Evolutionary conservation across 2,113 vertebrate species (phyloP), one percentile per base, ranked within the genome.

Genomic region (Oreocharis arfaki): DNA sequence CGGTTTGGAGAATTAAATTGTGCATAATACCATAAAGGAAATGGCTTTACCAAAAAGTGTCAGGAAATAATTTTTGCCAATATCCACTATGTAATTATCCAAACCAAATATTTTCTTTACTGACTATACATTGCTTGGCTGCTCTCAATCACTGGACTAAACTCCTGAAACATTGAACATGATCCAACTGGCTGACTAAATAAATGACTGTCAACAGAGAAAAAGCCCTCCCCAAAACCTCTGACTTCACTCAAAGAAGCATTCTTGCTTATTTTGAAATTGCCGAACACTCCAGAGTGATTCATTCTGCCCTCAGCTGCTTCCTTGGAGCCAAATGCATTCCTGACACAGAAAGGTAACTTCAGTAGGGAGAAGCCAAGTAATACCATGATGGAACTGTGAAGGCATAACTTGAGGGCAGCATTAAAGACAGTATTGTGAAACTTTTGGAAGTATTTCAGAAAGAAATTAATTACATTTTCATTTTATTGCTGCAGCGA

Each of bases 381-480:
- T 57, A 84, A 92, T 41, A 64, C 4, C 21, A 60, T 13, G 55
- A 82, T 0, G 3, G 70, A 87, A 68, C 12, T 57, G 20, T 9
- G n/a, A 78, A 89, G 46, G 77, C 32, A 63, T 42, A 83, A 86
- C 64, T 92, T 50, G 21, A 84, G 35, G 55, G 59, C 79, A 94
- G 65, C 52, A 75, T 70, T 93, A 92, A 95, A 90, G 84, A 69
- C 57, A 65, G 52, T 32, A 71, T 6, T 83, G 75, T 57, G 53
- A 85, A 81, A 87, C 67, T 85, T 83, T 33, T 91, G 81, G 82
- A 93, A 85, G 46, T 65, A 79, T 91, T 84, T 85, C 89, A 87
- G 55, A 87, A 89, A 79, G 26, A 78, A 93, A 89, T 75, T 67
- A 42, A 90, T 94, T 90, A 87, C 27, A 84, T 91, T 91, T 87